Evolutionary conservation across 2,113 vertebrate genomes (phyloP).

Genomic region (Clarias magur): DNA sequence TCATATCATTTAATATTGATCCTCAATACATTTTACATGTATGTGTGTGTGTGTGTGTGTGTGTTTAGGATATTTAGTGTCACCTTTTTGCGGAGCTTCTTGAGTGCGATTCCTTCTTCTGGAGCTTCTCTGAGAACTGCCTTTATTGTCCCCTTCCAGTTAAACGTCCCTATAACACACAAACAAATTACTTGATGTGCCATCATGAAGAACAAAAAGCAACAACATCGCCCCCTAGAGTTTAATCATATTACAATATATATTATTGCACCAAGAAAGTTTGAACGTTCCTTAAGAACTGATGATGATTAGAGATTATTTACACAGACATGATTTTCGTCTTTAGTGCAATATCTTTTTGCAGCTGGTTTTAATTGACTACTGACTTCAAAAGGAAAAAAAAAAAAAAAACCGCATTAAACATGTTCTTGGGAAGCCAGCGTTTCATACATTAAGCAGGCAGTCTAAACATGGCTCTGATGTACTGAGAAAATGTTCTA

Average conservation of each 20-base stretch:
- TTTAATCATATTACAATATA: not conserved
- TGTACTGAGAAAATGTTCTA: too few relatives aligned
- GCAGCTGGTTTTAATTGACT: too few relatives aligned
- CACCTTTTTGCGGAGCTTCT: conserved; percentile 93
- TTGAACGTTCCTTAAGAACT: too few relatives aligned
- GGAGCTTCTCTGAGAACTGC: conserved; percentile 82
- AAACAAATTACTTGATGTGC: not conserved
- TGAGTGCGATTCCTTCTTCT: conserved; percentile 86
- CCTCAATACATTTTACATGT: not conserved
- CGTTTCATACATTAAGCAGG: too few relatives aligned
- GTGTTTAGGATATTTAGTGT: not conserved
- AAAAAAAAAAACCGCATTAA: too few relatives aligned
- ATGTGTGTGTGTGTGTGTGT: not conserved
- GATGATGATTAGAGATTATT: too few relatives aligned
- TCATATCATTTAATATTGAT: not conserved
- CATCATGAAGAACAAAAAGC: not conserved
- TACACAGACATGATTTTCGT: too few relatives aligned
- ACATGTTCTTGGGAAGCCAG: too few relatives aligned
- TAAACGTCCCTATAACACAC: conserved; percentile 84
- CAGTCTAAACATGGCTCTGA: too few relatives aligned
- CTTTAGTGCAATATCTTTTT: too few relatives aligned
- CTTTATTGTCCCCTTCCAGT: conserved; percentile 95
- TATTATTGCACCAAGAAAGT: too few relatives aligned
- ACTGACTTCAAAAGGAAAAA: too few relatives aligned
- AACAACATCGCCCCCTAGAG: conserved; percentile 60